Evolutionary conservation across 2,797 vertebrate genomes (phyloP).

Genomic region (Siniperca undulata): DNA sequence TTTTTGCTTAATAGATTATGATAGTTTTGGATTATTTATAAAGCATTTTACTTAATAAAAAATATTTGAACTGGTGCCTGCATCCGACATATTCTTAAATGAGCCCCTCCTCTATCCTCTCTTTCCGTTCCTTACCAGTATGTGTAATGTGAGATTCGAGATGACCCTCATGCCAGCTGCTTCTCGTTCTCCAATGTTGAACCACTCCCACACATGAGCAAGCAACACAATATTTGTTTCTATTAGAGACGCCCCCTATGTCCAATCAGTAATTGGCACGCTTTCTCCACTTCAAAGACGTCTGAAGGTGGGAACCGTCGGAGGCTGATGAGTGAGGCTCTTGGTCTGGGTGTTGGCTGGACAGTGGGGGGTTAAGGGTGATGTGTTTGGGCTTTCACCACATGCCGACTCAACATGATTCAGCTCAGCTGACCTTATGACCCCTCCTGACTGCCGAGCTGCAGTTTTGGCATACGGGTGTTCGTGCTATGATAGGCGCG

Average conservation of each 20-base stretch:
- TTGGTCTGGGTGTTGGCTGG: constrained; percentile 74
- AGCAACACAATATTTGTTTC: constrained; percentile 84
- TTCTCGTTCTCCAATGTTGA: constrained; percentile 65
- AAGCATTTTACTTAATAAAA: neutral
- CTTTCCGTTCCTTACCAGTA: constrained; percentile 53
- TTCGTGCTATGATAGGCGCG: constrained; percentile 34
- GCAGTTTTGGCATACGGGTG: constrained; percentile 61
- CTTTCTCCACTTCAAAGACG: constrained; percentile 79
- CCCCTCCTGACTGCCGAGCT: constrained; percentile 61
- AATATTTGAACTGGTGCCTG: neutral
- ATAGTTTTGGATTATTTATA: neutral
- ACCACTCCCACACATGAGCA: constrained; percentile 72
- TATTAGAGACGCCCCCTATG: constrained; percentile 70
- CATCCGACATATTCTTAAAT: constrained; percentile 56
- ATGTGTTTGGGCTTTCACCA: constrained; percentile 80
- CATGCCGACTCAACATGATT: constrained; percentile 83
- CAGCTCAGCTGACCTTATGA: constrained; percentile 73
- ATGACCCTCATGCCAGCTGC: constrained; percentile 83
- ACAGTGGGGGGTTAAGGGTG: constrained; percentile 78
- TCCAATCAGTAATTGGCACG: constrained; percentile 81
- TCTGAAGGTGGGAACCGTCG: constrained; percentile 75
- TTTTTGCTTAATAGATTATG: neutral
- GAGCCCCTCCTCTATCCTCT: constrained; percentile 44
- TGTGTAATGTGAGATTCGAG: constrained; percentile 81
- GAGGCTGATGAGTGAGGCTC: constrained; percentile 79